Evolutionary conservation across 2,113 vertebrate species (phyloP), one percentile per base, ranked within the genome.

Genomic region (Ammodytes dubius): DNA sequence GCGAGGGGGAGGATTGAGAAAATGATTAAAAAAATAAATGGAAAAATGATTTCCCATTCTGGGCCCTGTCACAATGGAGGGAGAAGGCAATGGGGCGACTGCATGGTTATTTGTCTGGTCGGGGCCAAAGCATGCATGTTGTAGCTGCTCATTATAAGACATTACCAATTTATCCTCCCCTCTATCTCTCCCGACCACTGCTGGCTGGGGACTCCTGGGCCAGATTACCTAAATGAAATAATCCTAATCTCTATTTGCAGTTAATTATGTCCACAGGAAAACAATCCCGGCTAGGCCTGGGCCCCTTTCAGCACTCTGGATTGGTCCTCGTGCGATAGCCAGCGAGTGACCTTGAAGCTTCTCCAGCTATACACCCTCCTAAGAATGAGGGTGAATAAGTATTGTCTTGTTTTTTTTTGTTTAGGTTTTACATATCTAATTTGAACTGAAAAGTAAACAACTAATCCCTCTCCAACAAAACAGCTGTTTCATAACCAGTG

Each of bases 191-290:
- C 72, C 59, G 14, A 61, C 72, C 87, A 84, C 79, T 66, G 83
- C 82, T 50, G 83, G 86, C 88, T 77, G 50, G 80, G 76, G 84
- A 91, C 89, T 89, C 88, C 77, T 88, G 71, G 81, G 82, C 74
- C 89, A 91, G 88, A 92, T 93, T 92, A 89, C 85, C 65, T 67
- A 87, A 93, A 92, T 93, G 83, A 90, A 92, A 86, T 90, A 92
- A 94, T 93, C 89, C 82, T 89, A 90, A 93, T 93, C 91, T 92
- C 72, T 67, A 52, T 77, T 82, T 43, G 17, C 65, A 87, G 91
- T 84, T 89, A 92, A 92, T 94, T 92, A 93, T 65, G 71, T 83
- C 84, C 81, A 82, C 63, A 82, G 78, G 77, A 89, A 93, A 91
- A 91, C 79, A 89, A 89, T 88, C 83, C 57, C 12, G 39, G 73